These are phyloP conservation scores for Emmelina monodactyla DNA, from an alignment of 2,888 invertebrate genomes.

Conservation along the genomic window DNA sequence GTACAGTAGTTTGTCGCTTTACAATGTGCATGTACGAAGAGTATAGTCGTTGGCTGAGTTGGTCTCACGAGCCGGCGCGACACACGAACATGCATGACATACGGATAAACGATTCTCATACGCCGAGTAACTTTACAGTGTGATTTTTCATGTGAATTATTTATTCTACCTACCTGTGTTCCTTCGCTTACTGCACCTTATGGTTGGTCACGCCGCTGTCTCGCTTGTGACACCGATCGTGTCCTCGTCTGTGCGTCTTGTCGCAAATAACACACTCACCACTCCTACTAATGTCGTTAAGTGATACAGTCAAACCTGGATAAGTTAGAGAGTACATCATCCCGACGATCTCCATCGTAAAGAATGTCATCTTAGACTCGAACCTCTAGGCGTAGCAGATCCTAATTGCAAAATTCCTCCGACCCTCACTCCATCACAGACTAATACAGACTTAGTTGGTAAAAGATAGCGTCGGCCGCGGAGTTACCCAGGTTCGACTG, in stretches of 20 bases:
- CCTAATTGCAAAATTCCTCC: no score
- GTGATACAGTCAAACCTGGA: no score
- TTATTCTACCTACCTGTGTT: slow-evolving; percentile 56
- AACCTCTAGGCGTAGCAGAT: no score
- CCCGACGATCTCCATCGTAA: no score
- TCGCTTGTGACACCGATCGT: slow-evolving; percentile 5
- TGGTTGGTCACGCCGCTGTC: slow-evolving; percentile 1
- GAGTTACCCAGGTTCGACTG: no score
- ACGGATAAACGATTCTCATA: slow-evolving; percentile 30
- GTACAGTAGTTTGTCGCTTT: slow-evolving; percentile 64
- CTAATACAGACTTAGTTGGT: no score
- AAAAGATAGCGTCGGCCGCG: no score
- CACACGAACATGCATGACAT: slow-evolving; percentile 47
- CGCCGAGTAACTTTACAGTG: slow-evolving; percentile 53
- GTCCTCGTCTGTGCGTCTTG: slow-evolving; percentile 7
- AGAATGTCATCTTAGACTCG: no score
- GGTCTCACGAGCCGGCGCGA: slow-evolving; percentile 31
- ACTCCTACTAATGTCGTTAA: no score
- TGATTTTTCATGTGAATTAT: slow-evolving; percentile 60
- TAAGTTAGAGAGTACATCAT: no score
- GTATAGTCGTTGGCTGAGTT: slow-evolving; percentile 43
- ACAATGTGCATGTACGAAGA: slow-evolving; percentile 56
- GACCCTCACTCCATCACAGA: no score
- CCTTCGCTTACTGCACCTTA: slow-evolving; percentile 49
- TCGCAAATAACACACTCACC: neutral